Evolutionary conservation across 2,797 vertebrate species (phyloP), one percentile per base, ranked within the genome.

Genomic region (Notamacropus eugenii): DNA sequence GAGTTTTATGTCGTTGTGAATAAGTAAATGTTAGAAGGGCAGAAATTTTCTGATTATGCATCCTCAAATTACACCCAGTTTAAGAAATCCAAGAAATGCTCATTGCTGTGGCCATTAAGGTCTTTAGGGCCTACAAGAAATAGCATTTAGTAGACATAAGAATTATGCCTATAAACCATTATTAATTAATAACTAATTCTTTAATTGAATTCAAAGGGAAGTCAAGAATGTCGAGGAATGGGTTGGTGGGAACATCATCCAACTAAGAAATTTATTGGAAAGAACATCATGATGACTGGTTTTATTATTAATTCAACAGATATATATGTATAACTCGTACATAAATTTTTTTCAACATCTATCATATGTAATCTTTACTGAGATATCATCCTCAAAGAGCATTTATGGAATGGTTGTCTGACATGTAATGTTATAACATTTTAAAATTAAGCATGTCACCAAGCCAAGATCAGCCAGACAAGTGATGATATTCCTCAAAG

Each of bases 1-100:
- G 94, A 92, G 87, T 95, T 91, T 94, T 94, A 52, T 91, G 46
- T 94, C 94, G 92, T 95, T 93, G 92, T 93, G 94, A 97, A 95
- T 94, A 95, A 96, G 93, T 93, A 96, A 92, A 92, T 67, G 27
- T 57, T 92, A 95, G 55, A 95, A 46, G 91, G 91, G 27, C 4
- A 93, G 40, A 93, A 96, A 93, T 90, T 16, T 91, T 90, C 28
- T 91, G 50, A 59, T 94, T 90, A 54, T 34, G 87, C 3, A 90
- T 56, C 31, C 8, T 93, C 16, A 87, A 40, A 91, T 94, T 95
- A 62, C 74, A 94, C 2, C 13, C 9, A 93, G 4, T 28, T 93
- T 92, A 28, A 96, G 93, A 97, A 95, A 91, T 87, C 96, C 96
- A 92, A 93, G 93, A 96, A 93, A 55, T 31, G 2, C 24, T 87